A percentile compares a stretch with the other conserved stretches of the same genome.
Evolutionary conservation across 2,888 invertebrate genomes (phyloP).

Genomic region (Tachystola acroxantha): DNA sequence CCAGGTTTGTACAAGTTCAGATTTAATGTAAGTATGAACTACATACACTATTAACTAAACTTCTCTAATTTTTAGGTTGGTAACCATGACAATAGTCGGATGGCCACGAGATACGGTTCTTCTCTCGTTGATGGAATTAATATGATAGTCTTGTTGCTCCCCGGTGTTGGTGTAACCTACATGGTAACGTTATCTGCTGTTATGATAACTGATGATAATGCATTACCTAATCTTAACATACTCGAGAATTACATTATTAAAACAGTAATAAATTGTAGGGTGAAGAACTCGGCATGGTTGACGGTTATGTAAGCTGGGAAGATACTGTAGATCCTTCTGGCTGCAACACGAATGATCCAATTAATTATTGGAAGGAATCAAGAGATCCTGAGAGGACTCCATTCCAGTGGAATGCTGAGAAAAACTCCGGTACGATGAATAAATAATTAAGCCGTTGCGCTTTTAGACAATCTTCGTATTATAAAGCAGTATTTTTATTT

Average conservation of each 20-base stretch:
- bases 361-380: slow-evolving; percentile 76
- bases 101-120: slow-evolving; percentile 80
- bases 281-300: slow-evolving; percentile 89
- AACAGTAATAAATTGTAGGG: too few relatives aligned
- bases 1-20: too few relatives aligned
- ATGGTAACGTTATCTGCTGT: slow-evolving; percentile 40
- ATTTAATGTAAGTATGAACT: too few relatives aligned
- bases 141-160: slow-evolving; percentile 84
- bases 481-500: too few relatives aligned
- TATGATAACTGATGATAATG: not conserved
- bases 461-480: too few relatives aligned
- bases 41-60: too few relatives aligned
- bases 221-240: not conserved
- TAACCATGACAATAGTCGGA: slow-evolving; percentile 82
- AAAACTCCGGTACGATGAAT: slow-evolving; percentile 68
- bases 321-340: slow-evolving; percentile 83
- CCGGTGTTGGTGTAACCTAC: slow-evolving; percentile 87
- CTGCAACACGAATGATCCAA: slow-evolving; percentile 81
- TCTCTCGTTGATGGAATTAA: slow-evolving; percentile 83
- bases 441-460: not conserved
- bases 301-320: slow-evolving; percentile 81
- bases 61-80: slow-evolving; percentile 75
- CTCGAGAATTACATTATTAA: not conserved
- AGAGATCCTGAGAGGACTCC: slow-evolving; percentile 84
- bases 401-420: slow-evolving; percentile 81